Conservation (phyloP, 2,113 vertebrate genomes). For the Protobothrops flavoviridis region DNA sequence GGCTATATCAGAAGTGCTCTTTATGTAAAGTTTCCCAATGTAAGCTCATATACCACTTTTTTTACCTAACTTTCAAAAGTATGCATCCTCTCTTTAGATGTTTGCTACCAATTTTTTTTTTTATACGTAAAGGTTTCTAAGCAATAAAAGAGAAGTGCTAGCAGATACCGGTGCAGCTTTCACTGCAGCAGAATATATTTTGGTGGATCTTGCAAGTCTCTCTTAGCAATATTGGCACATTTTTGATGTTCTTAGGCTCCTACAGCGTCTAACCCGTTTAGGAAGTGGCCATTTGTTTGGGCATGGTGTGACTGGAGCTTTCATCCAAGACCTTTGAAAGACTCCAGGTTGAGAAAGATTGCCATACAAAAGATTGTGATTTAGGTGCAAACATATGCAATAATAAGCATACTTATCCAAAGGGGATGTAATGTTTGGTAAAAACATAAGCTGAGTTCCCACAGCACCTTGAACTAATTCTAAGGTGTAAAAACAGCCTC, state of each 20-base stretch:
- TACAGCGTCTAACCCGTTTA: neutral
- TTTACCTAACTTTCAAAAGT: neutral
- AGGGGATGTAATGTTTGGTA: neutral
- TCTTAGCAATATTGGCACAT: neutral
- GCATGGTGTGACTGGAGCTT: neutral
- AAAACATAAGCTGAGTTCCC: neutral
- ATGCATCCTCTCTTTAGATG: neutral
- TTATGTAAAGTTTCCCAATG: neutral
- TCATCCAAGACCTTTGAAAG: neutral
- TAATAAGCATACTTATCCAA: neutral
- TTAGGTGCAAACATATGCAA: neutral
- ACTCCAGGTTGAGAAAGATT: neutral
- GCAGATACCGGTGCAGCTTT: neutral
- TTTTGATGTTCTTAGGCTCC: neutral
- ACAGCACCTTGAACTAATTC: neutral
- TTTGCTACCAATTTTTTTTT: neutral
- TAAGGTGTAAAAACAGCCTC: neutral
- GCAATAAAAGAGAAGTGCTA: neutral
- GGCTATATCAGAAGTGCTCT: neutral
- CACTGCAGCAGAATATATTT: neutral
- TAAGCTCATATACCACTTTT: neutral
- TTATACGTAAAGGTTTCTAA: neutral
- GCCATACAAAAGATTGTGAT: neutral
- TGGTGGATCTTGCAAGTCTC: neutral
- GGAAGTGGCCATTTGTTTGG: neutral